Base-by-base conservation (phyloP, 2,797 vertebrate species). In the Pseudotriccus pelzelni region DNA sequence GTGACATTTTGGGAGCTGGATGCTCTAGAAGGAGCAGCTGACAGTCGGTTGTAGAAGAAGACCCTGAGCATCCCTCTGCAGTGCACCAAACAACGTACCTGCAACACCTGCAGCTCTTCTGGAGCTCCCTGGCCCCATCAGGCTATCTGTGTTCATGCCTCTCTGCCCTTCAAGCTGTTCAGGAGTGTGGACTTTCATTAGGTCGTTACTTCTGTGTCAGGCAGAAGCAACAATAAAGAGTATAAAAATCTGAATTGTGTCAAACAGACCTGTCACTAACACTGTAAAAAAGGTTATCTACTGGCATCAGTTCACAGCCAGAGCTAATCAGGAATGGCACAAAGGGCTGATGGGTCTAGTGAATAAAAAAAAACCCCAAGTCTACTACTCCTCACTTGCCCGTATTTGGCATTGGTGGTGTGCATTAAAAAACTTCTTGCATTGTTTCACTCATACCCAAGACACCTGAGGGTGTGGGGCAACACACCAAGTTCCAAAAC, bases 371-470 rank as follows among this genome's bases (percentile, higher is more conserved):
- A 8, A 34, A 7, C 24, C 14, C 23, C 43, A 34, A 46, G 13
- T 6, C 41, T 70, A 25, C 63, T 52, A 36, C 23, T 74, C 37
- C 83, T 84, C 41, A 5, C 50, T 41, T 6, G 43, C 58, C 69
- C 46, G 84, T 7, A 17, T 69, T 49, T 28, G 55, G 62, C 49
- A 43, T 17, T 41, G 30, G 77, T 43, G 1, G 15, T 6, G 12
- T 7, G 44, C 0, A 0, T 55, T 44, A 24, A 13, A 52, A 16
- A 55, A 23, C 37, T n/a, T 3, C 21, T 3, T 25, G 46, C 21
- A 6, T 10, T n/a, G 7, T 34, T 14, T 11, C n/a, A 3, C 1
- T 7, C 3, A 3, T 3, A 39, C 3, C 49, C 62, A 44, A 3
- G 37, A 37, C 15, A 23, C 13, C 13, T 11, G n/a, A 39, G 4